Conservation (phyloP, 2,797 vertebrate genomes). For the Acanthurus leucopareius region DNA sequence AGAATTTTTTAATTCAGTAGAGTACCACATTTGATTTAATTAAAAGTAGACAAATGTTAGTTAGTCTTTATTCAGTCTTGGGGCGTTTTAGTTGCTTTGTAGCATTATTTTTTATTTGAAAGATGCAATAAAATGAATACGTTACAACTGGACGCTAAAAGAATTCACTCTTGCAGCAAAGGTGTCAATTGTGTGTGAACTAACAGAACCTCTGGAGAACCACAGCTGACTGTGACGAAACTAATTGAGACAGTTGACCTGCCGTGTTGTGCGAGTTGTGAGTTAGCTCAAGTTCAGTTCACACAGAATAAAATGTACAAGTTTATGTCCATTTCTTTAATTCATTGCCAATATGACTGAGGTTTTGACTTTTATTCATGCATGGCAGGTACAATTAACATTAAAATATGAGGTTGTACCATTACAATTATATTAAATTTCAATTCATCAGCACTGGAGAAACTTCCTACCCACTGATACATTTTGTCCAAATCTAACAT, state of each 20-base stretch:
- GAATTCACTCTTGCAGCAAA: too few species aligned
- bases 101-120: not conserved
- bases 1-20: not conserved
- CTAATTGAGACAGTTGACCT: not conserved
- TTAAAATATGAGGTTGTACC: too few species aligned
- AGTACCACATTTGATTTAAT: conserved; percentile 15
- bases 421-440: too few species aligned
- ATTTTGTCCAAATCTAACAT: too few species aligned
- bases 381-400: too few species aligned
- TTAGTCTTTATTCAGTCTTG: not conserved
- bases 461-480: too few species aligned
- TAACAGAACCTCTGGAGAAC: not conserved
- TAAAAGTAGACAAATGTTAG: conserved; percentile 7
- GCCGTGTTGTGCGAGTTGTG: not conserved
- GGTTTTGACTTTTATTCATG: too few species aligned
- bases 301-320: too few species aligned
- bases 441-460: too few species aligned
- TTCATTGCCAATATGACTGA: too few species aligned
- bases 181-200: not conserved
- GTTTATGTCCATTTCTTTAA: too few species aligned
- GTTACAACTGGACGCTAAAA: not conserved
- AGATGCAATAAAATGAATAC: not conserved
- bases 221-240: not conserved
- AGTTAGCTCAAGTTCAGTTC: too few species aligned
- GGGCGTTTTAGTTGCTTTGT: not conserved